Base-by-base conservation (phyloP, 2,797 vertebrate species). In the Petrocephalus schoutedeni region DNA sequence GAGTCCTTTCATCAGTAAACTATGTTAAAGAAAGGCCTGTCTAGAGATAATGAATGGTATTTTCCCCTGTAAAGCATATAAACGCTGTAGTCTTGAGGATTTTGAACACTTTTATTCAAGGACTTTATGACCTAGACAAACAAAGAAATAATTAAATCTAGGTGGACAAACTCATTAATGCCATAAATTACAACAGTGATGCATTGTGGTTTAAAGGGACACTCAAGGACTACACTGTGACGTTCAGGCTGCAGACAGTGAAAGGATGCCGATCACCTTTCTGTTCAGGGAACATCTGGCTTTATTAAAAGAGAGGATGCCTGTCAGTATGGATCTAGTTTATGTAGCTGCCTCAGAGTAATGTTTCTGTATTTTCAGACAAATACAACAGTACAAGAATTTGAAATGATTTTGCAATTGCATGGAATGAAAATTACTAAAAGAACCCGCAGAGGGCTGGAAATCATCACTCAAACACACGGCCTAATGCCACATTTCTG, bases 121-220 rank as follows among this genome's bases (percentile, higher is more conserved):
- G 32, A 77, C 71, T 77, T 77, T 45, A 19, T 28, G 36, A 77
- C 71, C 71, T 9, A 45, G 16, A 19, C 6, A 45, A 45, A 77
- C 71, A 77, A 77, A 77, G 7, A 45, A 77, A n/a, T 77, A 45
- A 77, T 71, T 71, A 77, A 77, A 77, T 77, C 71, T 41, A 45
- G 71, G 71, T 77, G 71, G 71, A 77, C 32, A 77, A 45, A 77
- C 71, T 77, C 16, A 77, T 77, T 77, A 77, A 77, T 77, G 36
- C 16, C 71, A 77, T 77, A 77, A 77, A 77, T 77, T 77, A 77
- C 28, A 77, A 36, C 71, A 77, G 71, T 77, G 71, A 77, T 77
- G 71, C 71, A 77, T 77, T 77, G 36, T 77, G 71, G 71, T 41
- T 16, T 45, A 77, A 45, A 77, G 71, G 71, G 71, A 77, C 71